Conservation (phyloP, 64 coral and sea anemone species). For the Porites australiensis region DNA sequence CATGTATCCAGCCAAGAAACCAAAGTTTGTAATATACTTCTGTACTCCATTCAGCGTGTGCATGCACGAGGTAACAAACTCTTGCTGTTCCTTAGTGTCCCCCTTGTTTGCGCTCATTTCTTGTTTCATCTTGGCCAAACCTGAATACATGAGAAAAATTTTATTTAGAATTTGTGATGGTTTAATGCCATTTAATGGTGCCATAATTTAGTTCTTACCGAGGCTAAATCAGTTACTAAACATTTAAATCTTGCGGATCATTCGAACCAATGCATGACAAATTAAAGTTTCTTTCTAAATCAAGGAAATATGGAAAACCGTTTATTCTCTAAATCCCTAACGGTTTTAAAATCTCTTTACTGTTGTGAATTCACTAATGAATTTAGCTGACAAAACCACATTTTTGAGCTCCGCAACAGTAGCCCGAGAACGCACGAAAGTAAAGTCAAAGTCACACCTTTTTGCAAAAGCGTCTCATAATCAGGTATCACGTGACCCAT, state of each 20-base stretch:
- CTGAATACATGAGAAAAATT: not conserved
- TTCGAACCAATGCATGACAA: too few relatives aligned
- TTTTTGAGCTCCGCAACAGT: not conserved
- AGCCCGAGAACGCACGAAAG: not conserved
- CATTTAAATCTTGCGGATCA: too few relatives aligned
- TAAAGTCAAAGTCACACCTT: conserved; percentile 11
- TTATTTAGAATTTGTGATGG: not conserved
- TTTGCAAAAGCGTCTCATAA: conserved; percentile 52
- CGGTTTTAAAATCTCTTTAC: too few relatives aligned
- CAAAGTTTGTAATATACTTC: conserved; percentile 72
- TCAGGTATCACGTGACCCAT: conserved; percentile 76
- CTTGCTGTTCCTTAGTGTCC: conserved; percentile 22
- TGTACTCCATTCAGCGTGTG: conserved; percentile 63
- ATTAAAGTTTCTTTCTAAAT: too few relatives aligned
- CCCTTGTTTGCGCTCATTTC: conserved; percentile 46
- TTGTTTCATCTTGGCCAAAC: conserved; percentile 42
- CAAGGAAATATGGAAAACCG: too few relatives aligned
- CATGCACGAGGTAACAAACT: conserved; percentile 60
- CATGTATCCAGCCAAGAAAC: conserved; percentile 42
- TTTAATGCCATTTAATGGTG: too few relatives aligned
- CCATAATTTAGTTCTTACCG: too few relatives aligned
- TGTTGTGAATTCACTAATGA: too few relatives aligned
- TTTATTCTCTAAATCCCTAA: too few relatives aligned
- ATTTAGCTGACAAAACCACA: too few relatives aligned
- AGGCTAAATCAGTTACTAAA: too few relatives aligned